Evolutionary conservation across 2,113 vertebrate species (phyloP), one percentile per base, ranked within the genome.

Genomic region (Gasterosteus nipponicus): DNA sequence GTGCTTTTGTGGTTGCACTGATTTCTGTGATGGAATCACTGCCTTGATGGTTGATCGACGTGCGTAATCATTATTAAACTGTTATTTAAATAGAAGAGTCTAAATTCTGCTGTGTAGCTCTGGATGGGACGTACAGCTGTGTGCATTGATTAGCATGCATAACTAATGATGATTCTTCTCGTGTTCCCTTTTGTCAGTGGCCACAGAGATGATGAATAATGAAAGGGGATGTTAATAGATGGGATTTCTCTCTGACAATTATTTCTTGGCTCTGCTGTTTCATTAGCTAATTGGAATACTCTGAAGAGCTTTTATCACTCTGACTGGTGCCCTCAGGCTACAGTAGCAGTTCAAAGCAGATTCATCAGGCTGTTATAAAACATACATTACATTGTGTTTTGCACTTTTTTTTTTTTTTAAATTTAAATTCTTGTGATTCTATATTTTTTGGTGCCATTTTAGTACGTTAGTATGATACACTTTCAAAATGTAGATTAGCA

Each of bases 271-370:
- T 87, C 63, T 80, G 76, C 74, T 87, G 29, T 84, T 83, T 62
- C 73, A 39, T 59, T 49, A 86, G 69, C 75, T 89, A 82, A 91
- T 89, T 87, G 86, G 63, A 89, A 88, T 78, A 80, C 71, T 84
- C 69, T 73, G 64, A 78, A 75, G 67, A 77, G 90, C 65, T 65
- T 89, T 85, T 85, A 84, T 92, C 86, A 80, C 57, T 74, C 44
- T 71, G 74, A 16, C 35, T 61, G 74, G 71, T 73, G 65, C 77
- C 81, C 78, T 83, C 53, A 53, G 71, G 82, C 83, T 70, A 35
- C 70, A 75, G 41, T 42, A 61, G 75, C 73, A 64, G 66, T 69
- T 42, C n/a, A 49, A 62, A 84, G 49, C 62, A 78, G 68, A 68
- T 75, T 89, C 39, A 83, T 67, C n/a, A 56, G 31, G 51, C 68